Conservation (phyloP, 2,888 invertebrate species). For the Mesorhabditis sp. region DNA sequence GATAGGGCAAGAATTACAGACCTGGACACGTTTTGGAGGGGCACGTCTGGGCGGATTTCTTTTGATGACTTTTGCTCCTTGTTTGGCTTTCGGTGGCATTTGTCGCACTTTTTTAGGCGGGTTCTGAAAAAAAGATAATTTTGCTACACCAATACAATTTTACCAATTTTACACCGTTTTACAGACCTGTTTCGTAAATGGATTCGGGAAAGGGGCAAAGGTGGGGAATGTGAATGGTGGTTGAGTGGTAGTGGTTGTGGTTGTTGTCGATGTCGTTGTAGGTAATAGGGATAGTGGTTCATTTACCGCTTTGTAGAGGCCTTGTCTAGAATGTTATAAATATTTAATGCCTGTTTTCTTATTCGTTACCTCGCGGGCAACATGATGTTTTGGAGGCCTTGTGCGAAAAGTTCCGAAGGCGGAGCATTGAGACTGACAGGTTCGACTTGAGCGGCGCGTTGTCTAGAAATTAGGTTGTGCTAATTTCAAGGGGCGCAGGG, state of each 20-base stretch:
- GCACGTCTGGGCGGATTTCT: too few relatives aligned
- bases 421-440: slow-evolving; percentile 19
- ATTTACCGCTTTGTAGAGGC: neutral
- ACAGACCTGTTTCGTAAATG: neutral
- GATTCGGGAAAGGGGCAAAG: slow-evolving; percentile 9
- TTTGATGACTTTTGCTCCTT: too few relatives aligned
- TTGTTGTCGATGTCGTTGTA: neutral
- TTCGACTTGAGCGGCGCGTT: slow-evolving; percentile 25
- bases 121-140: slow-evolving; percentile 9
- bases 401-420: slow-evolving; percentile 41
- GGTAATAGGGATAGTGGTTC: neutral
- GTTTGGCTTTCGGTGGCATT: too few relatives aligned
- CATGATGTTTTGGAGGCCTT: slow-evolving; percentile 36
- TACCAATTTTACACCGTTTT: too few relatives aligned
- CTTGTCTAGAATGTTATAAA: slow-evolving; percentile 1
- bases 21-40: too few relatives aligned
- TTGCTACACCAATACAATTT: neutral
- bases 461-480: neutral
- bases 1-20: too few relatives aligned
- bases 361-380: neutral
- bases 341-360: neutral
- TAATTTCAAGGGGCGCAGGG: neutral
- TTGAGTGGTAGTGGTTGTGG: slow-evolving; percentile 9
- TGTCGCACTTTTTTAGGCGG: neutral
- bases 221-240: slow-evolving; percentile 17